Percentiles rank a stretch among this genome's conserved stretches.
phyloP scores from a whole-genome alignment of 1,140 invertebrate species.

The Heliconius himera region DNA sequence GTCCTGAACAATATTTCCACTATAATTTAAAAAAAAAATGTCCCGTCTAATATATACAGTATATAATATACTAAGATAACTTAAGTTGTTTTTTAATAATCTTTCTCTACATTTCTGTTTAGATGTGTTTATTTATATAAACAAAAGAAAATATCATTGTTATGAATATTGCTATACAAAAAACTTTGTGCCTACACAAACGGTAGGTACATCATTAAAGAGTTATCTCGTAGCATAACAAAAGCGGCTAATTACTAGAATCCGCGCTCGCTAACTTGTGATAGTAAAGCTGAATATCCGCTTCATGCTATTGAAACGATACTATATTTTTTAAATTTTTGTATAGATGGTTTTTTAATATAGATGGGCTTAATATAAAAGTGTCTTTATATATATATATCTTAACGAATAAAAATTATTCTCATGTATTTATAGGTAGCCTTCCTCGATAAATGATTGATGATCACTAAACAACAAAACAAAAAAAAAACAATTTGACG shows the following conservation, averaged over 20 bases:
- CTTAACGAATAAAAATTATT: too few relatives aligned
- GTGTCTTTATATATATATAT: too few relatives aligned
- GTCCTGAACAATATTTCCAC: too few relatives aligned
- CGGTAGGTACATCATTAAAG: neutral
- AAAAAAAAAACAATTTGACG: too few relatives aligned
- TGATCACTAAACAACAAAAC: too few relatives aligned
- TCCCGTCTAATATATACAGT: too few relatives aligned
- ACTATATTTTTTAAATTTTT: neutral
- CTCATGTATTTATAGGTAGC: too few relatives aligned
- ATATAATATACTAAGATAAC: too few relatives aligned
- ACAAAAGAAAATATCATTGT: neutral
- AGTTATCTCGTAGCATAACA: neutral
- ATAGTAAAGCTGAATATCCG: neutral
- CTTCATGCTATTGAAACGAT: neutral
- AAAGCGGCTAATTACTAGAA: neutral
- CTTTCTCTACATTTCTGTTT: too few relatives aligned
- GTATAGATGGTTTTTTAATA: neutral
- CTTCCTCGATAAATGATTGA: too few relatives aligned
- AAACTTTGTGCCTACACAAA: neutral
- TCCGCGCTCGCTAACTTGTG: neutral
- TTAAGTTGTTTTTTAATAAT: too few relatives aligned
- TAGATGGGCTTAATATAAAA: neutral
- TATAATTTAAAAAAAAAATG: too few relatives aligned
- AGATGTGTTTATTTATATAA: neutral
- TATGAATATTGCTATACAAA: neutral